Conservation (phyloP, 1,140 invertebrate species). For the Dendrolimus punctatus region DNA sequence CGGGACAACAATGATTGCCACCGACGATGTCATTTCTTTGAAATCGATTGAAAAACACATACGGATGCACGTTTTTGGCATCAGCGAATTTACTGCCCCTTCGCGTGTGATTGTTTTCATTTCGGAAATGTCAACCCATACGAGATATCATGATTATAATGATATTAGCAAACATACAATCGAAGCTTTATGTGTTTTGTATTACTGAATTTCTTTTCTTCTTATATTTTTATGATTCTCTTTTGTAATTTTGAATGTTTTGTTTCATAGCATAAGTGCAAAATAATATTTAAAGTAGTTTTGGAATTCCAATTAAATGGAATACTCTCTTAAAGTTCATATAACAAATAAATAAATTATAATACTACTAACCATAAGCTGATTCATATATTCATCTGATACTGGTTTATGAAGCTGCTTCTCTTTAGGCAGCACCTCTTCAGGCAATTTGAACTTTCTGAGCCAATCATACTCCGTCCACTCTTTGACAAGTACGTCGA, state of each 20-base stretch:
- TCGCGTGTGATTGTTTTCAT: slow-evolving; percentile 33
- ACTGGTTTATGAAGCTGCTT: slow-evolving; percentile 33
- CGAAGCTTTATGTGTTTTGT: too few relatives aligned
- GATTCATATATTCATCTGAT: slow-evolving; percentile 28
- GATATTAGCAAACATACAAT: too few relatives aligned
- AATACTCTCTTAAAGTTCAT: too few relatives aligned
- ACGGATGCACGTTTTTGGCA: slow-evolving; percentile 69
- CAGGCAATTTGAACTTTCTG: slow-evolving; percentile 33
- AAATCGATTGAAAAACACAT: slow-evolving; percentile 67
- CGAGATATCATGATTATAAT: slow-evolving; percentile 7
- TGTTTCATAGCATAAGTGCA: too few relatives aligned
- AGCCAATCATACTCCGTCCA: slow-evolving; percentile 44
- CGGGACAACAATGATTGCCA: slow-evolving; percentile 61
- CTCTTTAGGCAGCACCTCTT: slow-evolving; percentile 42
- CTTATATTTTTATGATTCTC: too few relatives aligned
- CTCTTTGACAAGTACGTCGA: slow-evolving; percentile 31
- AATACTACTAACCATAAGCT: slow-evolving; percentile 37
- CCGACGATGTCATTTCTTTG: slow-evolving; percentile 63
- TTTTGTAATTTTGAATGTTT: too few relatives aligned
- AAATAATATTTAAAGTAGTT: too few relatives aligned
- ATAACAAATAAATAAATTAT: neutral
- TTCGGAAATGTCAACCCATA: slow-evolving; percentile 40
- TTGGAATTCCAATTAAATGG: too few relatives aligned
- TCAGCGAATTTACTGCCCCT: slow-evolving; percentile 62
- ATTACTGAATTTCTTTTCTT: too few relatives aligned